Conservation (phyloP, 2,113 vertebrate species). For the Lagopus leucura region DNA sequence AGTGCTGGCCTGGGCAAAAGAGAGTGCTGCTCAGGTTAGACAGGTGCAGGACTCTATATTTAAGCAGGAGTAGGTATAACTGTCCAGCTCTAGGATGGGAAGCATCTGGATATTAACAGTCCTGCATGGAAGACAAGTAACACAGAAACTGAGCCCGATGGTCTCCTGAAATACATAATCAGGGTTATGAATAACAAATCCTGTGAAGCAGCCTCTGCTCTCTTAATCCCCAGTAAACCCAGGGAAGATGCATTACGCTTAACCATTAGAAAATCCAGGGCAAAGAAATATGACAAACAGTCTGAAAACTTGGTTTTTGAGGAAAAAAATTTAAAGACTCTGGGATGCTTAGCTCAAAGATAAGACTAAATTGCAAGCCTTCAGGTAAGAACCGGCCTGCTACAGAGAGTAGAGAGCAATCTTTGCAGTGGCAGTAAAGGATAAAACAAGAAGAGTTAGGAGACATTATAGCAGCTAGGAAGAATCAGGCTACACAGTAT, state of each 20-base stretch:
- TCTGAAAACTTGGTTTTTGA: neutral
- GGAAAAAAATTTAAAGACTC: neutral
- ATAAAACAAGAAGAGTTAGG: neutral
- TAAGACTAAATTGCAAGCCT: neutral
- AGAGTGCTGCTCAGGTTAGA: neutral
- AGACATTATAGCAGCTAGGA: neutral
- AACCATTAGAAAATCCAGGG: neutral
- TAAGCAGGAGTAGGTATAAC: neutral
- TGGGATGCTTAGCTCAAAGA: neutral
- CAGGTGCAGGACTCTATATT: rapidly evolving
- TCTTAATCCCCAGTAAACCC: neutral
- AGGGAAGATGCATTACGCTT: neutral
- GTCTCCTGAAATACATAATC: neutral
- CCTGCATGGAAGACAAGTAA: neutral
- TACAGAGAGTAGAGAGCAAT: neutral
- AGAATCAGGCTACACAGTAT: neutral
- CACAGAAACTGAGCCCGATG: neutral
- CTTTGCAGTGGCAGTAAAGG: neutral
- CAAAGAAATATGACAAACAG: neutral
- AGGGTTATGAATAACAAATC: neutral
- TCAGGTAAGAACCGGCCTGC: neutral
- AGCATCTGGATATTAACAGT: neutral
- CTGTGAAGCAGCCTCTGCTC: neutral
- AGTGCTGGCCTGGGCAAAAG: neutral
- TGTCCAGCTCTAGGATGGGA: neutral